Base-by-base conservation (phyloP, 2,797 vertebrate species). In the Clarias fuscus region DNA sequence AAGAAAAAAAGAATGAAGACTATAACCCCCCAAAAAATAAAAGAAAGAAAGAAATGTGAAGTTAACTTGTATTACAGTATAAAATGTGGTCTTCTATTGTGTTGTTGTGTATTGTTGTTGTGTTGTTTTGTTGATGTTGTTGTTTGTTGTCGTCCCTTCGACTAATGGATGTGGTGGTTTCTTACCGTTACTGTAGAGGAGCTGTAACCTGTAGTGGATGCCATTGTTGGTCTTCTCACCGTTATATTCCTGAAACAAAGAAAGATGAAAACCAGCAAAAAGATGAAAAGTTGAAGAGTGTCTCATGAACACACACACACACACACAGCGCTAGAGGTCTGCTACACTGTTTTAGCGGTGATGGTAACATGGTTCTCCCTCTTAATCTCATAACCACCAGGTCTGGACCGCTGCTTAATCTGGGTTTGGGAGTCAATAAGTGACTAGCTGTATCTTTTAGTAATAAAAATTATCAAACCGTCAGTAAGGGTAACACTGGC, bases 141-240 rank as follows among this genome's bases (percentile, higher is more conserved):
- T 53, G 48, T 53, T 53, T 53, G 48, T 53, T 53, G 48, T 53
- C 48, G 0, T 53, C 48, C 48, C 48, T 11, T 48, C 10, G 27
- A 58, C 10, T 30, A 43, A 30, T 13, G 10, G 4, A 22, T 48
- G n/a, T 53, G 72, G 2, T n/a, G 4, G 64, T n/a, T 27, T 68
- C 95, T 94, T 91, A 98, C 97, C 97, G 0, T 98, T 98, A 91
- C 97, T 98, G 92, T 98, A 98, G 58, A 98, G 96, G n/a, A 98
- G 95, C 91, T 98, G 96, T 59, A 98, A 94, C 68, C 97, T 95
- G 93, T 98, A 98, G 90, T 98, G 97, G 91, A 98, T 97, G 2
- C 97, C 97, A 0, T 98, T 98, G 94, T 98, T 98, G 65, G 97
- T 98, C 91, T 97, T 98, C 89, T 98, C 97, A 0, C 96, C 95